A percentile compares a stretch with the other conserved stretches of the same genome.
Evolutionary conservation across 2,888 invertebrate genomes (phyloP).

Genomic region (Hedychridium roseum): DNA sequence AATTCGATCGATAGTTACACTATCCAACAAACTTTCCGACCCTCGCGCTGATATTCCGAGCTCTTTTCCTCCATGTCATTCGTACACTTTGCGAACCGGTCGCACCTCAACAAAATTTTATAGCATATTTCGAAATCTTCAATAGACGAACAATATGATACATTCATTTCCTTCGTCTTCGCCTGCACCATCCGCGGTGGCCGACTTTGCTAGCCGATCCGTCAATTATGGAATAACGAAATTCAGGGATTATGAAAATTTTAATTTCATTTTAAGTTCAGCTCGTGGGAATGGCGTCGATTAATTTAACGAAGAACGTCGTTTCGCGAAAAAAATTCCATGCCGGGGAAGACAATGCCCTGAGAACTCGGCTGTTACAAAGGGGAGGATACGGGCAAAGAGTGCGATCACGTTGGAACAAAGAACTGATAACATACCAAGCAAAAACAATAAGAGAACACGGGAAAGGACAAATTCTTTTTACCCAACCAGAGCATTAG

Average conservation of each 20-base stretch:
- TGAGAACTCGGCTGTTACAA: conserved; percentile 39
- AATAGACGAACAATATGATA: too few species aligned
- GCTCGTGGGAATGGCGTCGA: conserved; percentile 41
- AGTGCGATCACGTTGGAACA: conserved; percentile 54
- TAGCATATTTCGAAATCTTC: too few species aligned
- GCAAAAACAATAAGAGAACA: conserved; percentile 49
- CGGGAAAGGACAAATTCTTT: conserved; percentile 16
- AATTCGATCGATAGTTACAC: conserved; percentile 53
- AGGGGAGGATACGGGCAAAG: conserved; percentile 49
- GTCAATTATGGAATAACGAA: too few species aligned
- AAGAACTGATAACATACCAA: conserved; percentile 56
- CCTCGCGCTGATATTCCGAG: too few species aligned
- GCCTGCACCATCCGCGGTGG: too few species aligned
- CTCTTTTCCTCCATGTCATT: too few species aligned
- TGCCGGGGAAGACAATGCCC: conserved; percentile 34
- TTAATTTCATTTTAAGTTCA: too few species aligned
- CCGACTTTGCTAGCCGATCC: too few species aligned
- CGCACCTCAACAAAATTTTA: too few species aligned
- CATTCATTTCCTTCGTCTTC: too few species aligned
- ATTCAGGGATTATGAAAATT: too few species aligned
- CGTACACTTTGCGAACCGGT: too few species aligned
- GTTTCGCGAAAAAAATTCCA: conserved; percentile 34
- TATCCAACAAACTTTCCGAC: conserved; percentile 40
- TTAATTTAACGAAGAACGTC: conserved; percentile 45
- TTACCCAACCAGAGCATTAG: conserved; percentile 19